A percentile compares a stretch with the other conserved stretches of the same genome.
Evolutionary conservation across 2,888 invertebrate genomes (phyloP).

Genomic region (Chymomyza fuscimana): DNA sequence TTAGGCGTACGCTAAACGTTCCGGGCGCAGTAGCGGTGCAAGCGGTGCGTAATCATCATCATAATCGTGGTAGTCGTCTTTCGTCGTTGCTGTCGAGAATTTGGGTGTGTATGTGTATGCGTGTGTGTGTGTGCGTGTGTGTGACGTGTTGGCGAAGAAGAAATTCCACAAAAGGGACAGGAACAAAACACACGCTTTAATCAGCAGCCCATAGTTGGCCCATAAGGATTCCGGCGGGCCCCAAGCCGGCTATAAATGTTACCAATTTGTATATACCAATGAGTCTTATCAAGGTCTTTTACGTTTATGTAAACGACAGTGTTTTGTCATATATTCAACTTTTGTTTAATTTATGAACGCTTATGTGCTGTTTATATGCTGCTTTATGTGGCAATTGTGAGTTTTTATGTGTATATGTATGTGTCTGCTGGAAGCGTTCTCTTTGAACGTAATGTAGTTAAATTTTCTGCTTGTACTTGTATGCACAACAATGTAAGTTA

Average conservation of each 20-base stretch:
- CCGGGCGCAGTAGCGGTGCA: constrained; percentile 25
- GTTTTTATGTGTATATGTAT: constrained; percentile 13
- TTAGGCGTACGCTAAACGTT: constrained; percentile 39
- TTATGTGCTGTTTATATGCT: constrained; percentile 46
- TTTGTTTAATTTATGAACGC: constrained; percentile 64
- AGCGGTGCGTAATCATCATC: constrained; percentile 57
- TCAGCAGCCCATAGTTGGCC: constrained; percentile 45
- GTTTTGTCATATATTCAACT: constrained; percentile 33
- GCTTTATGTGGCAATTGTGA: constrained; percentile 14
- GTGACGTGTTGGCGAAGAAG: constrained; percentile 65
- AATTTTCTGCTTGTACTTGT: constrained; percentile 10
- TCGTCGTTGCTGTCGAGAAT: constrained; percentile 60
- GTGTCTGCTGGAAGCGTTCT: constrained; percentile 50
- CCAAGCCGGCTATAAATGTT: constrained; percentile 14
- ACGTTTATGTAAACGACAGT: constrained; percentile 7
- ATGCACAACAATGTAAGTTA: constrained; percentile 61
- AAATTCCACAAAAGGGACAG: constrained; percentile 27
- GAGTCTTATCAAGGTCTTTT: constrained; percentile 12
- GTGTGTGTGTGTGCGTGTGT: constrained; percentile 52
- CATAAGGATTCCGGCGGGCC: constrained; percentile 19
- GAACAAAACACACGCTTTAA: neutral
- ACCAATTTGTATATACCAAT: neutral
- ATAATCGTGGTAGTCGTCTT: constrained; percentile 4
- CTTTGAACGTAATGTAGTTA: constrained; percentile 42
- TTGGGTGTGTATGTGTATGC: constrained; percentile 61